Conservation (phyloP, 1,140 invertebrate genomes). For the Heliconius eleuchia region DNA sequence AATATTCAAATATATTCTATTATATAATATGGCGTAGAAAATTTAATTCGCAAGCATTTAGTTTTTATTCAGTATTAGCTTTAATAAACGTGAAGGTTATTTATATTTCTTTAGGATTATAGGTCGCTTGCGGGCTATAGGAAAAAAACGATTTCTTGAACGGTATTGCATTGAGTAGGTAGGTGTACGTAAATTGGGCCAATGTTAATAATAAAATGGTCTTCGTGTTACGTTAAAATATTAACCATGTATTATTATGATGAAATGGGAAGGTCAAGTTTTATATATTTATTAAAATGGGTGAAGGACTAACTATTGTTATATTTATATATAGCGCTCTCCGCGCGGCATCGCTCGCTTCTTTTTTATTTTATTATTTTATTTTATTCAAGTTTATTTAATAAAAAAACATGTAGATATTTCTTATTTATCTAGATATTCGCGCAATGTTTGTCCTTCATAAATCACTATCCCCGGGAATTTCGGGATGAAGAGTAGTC, state of each 20-base stretch:
- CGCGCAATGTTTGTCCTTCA: too few relatives aligned
- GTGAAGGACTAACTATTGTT: not conserved
- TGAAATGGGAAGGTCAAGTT: not conserved
- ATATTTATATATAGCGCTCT: not conserved
- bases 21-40: conserved; percentile 26
- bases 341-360: too few relatives aligned
- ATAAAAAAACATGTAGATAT: too few relatives aligned
- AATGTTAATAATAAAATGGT: conserved; percentile 12
- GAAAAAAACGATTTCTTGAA: not conserved
- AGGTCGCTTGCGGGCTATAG: not conserved
- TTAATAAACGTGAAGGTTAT: conserved; percentile 26
- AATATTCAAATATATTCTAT: conserved; percentile 22
- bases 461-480: too few relatives aligned
- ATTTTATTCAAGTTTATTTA: too few relatives aligned
- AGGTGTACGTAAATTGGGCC: conserved; percentile 15
- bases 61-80: conserved; percentile 29
- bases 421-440: too few relatives aligned
- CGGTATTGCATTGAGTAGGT: conserved; percentile 12
- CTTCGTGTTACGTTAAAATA: conserved; percentile 1
- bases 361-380: not conserved
- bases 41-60: conserved; percentile 21
- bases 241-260: not conserved
- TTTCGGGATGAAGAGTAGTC: too few relatives aligned
- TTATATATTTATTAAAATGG: not conserved
- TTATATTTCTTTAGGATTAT: conserved; percentile 18